phyloP scores from a whole-genome alignment of 2,113 vertebrate species.

The Shinisaurus crocodilurus region DNA sequence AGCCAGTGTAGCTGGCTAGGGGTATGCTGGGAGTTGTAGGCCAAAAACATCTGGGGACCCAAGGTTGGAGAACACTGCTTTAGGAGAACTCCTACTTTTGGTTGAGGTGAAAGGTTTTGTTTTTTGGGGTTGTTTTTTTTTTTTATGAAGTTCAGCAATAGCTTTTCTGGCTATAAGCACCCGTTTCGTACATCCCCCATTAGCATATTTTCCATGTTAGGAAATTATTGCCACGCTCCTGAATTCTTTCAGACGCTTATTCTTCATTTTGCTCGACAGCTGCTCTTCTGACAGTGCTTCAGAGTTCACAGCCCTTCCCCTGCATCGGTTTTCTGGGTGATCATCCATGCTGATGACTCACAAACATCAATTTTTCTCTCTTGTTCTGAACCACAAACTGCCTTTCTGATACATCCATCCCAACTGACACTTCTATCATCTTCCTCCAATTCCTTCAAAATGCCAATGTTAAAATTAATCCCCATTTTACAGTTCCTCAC shows the following conservation, averaged over 20 bases:
- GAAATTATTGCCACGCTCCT: not conserved
- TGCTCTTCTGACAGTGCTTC: not conserved
- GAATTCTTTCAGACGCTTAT: not conserved
- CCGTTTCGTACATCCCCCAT: not conserved
- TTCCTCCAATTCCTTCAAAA: not conserved
- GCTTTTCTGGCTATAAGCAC: not conserved
- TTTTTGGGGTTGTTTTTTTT: too few species aligned
- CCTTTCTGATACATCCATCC: conserved; percentile 6
- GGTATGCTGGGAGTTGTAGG: too few species aligned
- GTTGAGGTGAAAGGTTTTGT: not conserved
- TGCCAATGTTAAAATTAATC: conserved; percentile 4
- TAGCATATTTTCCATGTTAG: not conserved
- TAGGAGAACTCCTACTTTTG: not conserved
- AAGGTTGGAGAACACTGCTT: too few species aligned
- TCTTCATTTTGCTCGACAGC: not conserved
- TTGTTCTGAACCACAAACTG: not conserved
- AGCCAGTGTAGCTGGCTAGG: too few species aligned
- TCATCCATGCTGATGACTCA: not conserved
- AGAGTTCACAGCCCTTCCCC: not conserved
- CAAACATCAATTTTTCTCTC: not conserved
- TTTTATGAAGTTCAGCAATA: not conserved
- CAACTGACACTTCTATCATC: not conserved
- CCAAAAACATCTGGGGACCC: too few species aligned
- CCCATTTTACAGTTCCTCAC: not conserved
- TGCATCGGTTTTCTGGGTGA: not conserved